Base-by-base conservation (phyloP, 2,797 vertebrate genomes). In the Heterohyrax brucei region DNA sequence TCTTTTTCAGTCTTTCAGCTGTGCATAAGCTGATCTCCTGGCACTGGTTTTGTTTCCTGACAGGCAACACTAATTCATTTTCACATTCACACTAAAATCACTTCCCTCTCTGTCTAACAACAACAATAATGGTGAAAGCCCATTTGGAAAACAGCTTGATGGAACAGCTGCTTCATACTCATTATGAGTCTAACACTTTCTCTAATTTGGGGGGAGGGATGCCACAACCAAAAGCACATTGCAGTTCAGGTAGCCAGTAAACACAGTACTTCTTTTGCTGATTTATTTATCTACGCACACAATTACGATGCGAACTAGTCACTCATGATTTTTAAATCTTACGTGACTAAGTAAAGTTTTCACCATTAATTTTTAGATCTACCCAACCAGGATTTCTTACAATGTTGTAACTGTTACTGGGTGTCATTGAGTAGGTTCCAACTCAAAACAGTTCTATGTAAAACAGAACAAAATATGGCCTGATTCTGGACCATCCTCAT, bases 81-180 rank as follows among this genome's bases (percentile, higher is more conserved):
- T 96, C 96, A 95, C 95, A 96, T 96, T 97, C 97, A 95, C 97
- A 95, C 96, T 97, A 44, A 97, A 96, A 97, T 97, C 97, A 96
- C 96, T 97, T 97, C 95, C 95, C 88, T 95, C 78, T 93, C 94
- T 96, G 94, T 95, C 96, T 97, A 95, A 97, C 96, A 95, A 95
- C 97, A 97, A 96, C 96, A 97, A 95, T 96, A 96, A 94, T 94
- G 96, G 97, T 96, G 96, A 89, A 97, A 97, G 80, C 95, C 94
- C 95, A 95, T 95, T 97, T 95, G 94, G 96, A 97, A 97, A 97
- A 93, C 97, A 98, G 96, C 95, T 97, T 98, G 97, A 93, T 81
- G 93, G 84, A 96, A 87, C 97, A 98, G 97, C 97, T 98, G 97
- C 87, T 97, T 93, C 87, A 2, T 70, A 64, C 75, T 95, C 95